Base-by-base conservation (phyloP, 2,888 invertebrate species). In the Scotopteryx bipunctaria region DNA sequence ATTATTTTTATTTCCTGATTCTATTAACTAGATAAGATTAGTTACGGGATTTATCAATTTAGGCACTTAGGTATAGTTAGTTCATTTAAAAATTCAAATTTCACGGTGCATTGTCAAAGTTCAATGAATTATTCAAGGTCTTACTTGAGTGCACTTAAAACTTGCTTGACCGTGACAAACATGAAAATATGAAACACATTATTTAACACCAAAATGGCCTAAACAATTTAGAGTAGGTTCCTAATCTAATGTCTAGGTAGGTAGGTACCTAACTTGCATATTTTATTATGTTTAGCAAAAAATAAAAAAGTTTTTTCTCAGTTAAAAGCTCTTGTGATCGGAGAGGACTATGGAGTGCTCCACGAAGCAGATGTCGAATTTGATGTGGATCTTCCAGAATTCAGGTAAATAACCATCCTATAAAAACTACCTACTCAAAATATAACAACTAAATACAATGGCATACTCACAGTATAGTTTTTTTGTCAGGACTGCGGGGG, bases 331-430 rank as follows among this genome's bases (percentile, higher is more conserved):
- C 92, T 97, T 15, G 94, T 97, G 5, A 92, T 98, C 5, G 93
- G 94, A 76, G 93, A 95, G 57, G 88, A 93, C 33, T 92, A 97
- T 69, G 86, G 93, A 65, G 92, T 96, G 9, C 83, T 96, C 5
- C 93, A 95, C 69, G 94, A 97, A 71, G 95, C 95, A 8, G 93
- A 93, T 57, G 97, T 99, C 0, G 95, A 96, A 64, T 99, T 98
- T 87, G 98, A 98, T 83, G 93, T 93, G 58, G 98, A 98, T 76
- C 89, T 99, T 14, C 97, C 98, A n/a, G 98, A 98, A 83, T 99
- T 96, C 83, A 93, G 95, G 96, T 96, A 82, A 61, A 9, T 2
- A 13, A 27, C 1, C n/a, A 11, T 8, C n/a, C 6, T 23, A 23
- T 8, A 2, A 33, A 40, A 19, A 21, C 8, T 19, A 14, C 14